Evolutionary conservation across 1,140 invertebrate species (phyloP).

Genomic region (Conus ventricosus): DNA sequence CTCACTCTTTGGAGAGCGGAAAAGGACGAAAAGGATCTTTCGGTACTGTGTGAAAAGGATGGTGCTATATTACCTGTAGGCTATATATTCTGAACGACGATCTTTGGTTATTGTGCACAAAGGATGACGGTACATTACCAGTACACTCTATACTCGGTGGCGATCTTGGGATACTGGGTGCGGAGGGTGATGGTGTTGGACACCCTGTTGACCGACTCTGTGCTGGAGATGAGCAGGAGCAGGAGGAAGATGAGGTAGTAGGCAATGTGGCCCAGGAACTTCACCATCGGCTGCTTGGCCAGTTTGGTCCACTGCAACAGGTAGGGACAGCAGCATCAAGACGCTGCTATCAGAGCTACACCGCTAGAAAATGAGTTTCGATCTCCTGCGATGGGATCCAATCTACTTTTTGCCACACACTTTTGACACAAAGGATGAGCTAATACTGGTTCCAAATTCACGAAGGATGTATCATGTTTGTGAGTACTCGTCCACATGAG

Average conservation of each 20-base stretch:
- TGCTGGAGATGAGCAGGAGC: conserved; percentile 76
- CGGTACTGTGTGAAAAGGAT: no score
- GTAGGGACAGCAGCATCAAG: background rate
- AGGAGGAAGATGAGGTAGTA: conserved; percentile 80
- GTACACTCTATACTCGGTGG: conserved; percentile 35
- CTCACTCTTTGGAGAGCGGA: no score
- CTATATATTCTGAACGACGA: no score
- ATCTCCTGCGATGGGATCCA: no score
- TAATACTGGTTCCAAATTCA: no score
- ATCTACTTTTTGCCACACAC: no score
- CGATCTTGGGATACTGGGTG: conserved; percentile 4
- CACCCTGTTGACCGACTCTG: conserved; percentile 44
- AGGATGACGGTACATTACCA: background rate
- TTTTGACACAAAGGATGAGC: no score
- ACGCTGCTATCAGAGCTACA: background rate
- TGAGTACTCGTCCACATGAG: no score
- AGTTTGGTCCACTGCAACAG: conserved; percentile 53
- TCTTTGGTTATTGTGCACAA: no score
- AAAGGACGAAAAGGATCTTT: no score
- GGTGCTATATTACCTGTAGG: no score
- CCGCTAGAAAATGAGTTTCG: background rate
- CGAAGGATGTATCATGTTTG: no score
- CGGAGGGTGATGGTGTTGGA: conserved; percentile 43
- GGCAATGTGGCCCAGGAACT: conserved; percentile 75
- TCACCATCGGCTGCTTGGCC: conserved; percentile 67